Evolutionary conservation across 1,140 invertebrate species (phyloP).

Genomic region (Popillia japonica): DNA sequence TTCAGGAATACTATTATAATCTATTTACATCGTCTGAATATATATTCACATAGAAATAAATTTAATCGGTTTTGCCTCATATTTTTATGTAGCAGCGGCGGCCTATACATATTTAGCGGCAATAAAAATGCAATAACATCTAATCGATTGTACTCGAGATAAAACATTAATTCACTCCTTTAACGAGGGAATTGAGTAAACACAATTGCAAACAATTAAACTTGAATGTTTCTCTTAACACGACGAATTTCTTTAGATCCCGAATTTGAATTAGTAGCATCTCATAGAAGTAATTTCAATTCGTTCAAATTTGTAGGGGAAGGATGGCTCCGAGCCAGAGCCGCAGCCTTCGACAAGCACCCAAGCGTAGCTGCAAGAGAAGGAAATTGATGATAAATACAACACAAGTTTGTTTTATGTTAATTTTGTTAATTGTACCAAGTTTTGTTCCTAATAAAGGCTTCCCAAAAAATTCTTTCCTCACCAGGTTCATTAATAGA

Average conservation of each 20-base stretch:
- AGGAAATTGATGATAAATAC: background rate
- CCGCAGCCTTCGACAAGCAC: background rate
- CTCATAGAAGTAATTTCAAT: background rate
- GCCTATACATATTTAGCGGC: background rate
- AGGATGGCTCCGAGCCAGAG: background rate
- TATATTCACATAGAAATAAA: no score
- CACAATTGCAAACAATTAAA: background rate
- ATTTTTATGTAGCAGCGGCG: no score
- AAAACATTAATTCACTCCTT: background rate
- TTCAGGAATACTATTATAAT: constrained; percentile 20
- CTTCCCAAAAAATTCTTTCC: background rate
- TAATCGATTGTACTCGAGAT: background rate
- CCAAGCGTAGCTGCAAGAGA: background rate
- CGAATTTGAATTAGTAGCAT: background rate
- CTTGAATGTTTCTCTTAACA: background rate
- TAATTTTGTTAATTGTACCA: no score
- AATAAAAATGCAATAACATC: background rate
- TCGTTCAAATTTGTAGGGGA: background rate
- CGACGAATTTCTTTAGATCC: no score
- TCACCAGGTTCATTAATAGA: background rate
- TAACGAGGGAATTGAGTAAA: background rate
- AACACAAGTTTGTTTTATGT: background rate
- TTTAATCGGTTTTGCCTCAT: background rate
- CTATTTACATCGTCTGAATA: no score
- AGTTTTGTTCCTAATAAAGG: no score